These are phyloP conservation scores for Pachypanchax playfairii DNA, from an alignment of 2,113 vertebrate genomes.

Conservation along the genomic window DNA sequence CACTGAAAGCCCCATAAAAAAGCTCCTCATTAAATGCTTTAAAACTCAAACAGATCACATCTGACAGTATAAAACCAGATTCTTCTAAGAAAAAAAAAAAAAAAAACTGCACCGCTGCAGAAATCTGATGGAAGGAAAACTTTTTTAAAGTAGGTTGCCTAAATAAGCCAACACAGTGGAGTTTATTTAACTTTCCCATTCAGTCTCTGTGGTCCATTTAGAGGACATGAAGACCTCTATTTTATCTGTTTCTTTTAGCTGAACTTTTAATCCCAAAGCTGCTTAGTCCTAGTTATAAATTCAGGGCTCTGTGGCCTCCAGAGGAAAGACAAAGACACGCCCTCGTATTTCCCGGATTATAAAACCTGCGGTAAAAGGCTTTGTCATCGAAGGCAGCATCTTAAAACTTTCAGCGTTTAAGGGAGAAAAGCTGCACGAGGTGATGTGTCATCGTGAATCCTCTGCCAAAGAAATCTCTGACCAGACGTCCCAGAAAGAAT, in stretches of 20 bases:
- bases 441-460: background rate
- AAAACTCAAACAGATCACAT: slow-evolving; percentile 27
- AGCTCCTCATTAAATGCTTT: slow-evolving; percentile 17
- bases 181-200: slow-evolving; percentile 6
- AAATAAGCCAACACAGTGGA: slow-evolving; percentile 17
- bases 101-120: slow-evolving; percentile 17
- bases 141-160: slow-evolving; percentile 8
- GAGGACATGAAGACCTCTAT: background rate
- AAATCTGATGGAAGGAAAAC: slow-evolving; percentile 40
- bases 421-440: background rate
- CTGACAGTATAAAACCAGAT: slow-evolving; percentile 4
- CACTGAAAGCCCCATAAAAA: too few relatives aligned
- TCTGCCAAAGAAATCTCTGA: background rate
- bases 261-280: slow-evolving; percentile 2
- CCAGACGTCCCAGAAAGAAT: background rate
- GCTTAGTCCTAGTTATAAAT: background rate
- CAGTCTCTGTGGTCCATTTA: slow-evolving; percentile 12
- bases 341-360: background rate
- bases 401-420: slow-evolving; percentile 1
- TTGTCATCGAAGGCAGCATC: background rate
- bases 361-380: background rate
- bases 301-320: background rate
- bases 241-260: background rate
- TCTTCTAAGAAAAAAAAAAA: slow-evolving; percentile 22
- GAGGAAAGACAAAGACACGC: background rate